A percentile compares a stretch with the other conserved stretches of the same genome.
These are phyloP conservation scores for Ypsolopha scabrella DNA, from an alignment of 2,888 invertebrate species.

Conservation along the genomic window DNA sequence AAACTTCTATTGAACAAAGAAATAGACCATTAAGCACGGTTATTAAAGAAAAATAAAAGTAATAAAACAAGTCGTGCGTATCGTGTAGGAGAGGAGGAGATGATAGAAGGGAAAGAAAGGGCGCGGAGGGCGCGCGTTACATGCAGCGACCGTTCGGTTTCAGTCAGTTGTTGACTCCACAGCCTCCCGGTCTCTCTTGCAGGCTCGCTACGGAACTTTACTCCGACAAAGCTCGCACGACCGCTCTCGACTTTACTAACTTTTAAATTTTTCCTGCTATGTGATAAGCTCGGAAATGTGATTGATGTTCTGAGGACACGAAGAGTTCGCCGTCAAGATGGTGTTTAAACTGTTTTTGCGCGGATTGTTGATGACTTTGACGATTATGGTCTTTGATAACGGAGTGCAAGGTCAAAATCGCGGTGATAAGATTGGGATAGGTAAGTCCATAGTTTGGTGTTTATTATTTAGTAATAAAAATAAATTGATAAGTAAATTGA, in stretches of 20 bases:
- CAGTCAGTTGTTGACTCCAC: not conserved
- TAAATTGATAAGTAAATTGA: no score
- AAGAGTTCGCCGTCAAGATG: conserved; percentile 17
- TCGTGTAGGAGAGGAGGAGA: conserved; percentile 14
- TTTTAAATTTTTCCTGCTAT: not conserved
- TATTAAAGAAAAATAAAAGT: conserved; percentile 64
- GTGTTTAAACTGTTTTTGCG: conserved; percentile 24
- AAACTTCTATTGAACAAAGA: conserved; percentile 47
- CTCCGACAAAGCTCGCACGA: not conserved
- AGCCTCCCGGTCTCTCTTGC: not conserved
- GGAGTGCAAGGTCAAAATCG: conserved; percentile 21
- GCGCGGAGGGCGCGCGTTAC: conserved; percentile 6
- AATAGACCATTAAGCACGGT: conserved; percentile 58
- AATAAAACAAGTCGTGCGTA: conserved; percentile 54
- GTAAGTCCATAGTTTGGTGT: conserved; percentile 22
- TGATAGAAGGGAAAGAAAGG: conserved; percentile 6
- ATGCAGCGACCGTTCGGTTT: not conserved
- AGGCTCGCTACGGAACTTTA: conserved; percentile 2
- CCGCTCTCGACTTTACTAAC: not conserved
- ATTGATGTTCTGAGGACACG: conserved; percentile 9
- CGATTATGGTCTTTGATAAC: conserved; percentile 26
- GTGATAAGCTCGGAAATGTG: conserved; percentile 21
- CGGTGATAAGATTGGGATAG: conserved; percentile 34
- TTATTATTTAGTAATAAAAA: not conserved
- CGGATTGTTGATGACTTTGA: conserved; percentile 27